phyloP scores from a whole-genome alignment of 2,113 vertebrate species.

The Morone chrysops region DNA sequence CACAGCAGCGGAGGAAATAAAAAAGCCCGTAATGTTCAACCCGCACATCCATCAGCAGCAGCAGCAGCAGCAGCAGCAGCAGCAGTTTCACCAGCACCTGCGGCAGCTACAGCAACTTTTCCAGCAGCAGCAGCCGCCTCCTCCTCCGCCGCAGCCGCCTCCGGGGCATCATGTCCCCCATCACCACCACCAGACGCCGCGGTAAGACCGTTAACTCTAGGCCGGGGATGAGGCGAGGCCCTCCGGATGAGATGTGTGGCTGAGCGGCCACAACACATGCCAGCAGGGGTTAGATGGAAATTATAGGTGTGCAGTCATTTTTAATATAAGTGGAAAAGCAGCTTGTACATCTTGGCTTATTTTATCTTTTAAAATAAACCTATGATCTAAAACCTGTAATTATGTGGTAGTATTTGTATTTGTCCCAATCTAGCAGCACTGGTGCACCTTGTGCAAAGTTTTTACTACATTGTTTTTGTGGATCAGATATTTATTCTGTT shows the following conservation, averaged over 20 bases:
- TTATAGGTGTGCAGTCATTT: background rate
- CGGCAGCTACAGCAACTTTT: constrained; percentile 91
- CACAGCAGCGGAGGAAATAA: constrained; percentile 5
- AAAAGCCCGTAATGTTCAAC: constrained; percentile 88
- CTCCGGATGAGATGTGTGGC: constrained; percentile 3
- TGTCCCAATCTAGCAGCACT: background rate
- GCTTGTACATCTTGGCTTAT: background rate
- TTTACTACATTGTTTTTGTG: background rate
- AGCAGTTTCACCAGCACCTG: constrained; percentile 91
- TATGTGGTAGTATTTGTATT: background rate
- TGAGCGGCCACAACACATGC: background rate
- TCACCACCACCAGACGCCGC: constrained; percentile 81
- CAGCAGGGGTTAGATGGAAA: background rate
- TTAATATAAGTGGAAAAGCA: background rate
- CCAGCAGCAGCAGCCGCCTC: constrained; percentile 85
- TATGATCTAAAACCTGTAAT: background rate
- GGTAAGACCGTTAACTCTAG: constrained; percentile 86
- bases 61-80: constrained; percentile 86
- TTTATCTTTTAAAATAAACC: background rate
- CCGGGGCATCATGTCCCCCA: constrained; percentile 83
- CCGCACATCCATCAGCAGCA: constrained; percentile 87
- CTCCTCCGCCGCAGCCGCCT: constrained; percentile 79
- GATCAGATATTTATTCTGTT: background rate
- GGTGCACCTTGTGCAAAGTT: background rate
- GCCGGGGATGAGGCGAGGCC: constrained; percentile 79